Percentiles rank a stretch among this genome's conserved stretches.
Conservation (phyloP, 2,888 invertebrate genomes). For the Cataglyphis cursor region DNA sequence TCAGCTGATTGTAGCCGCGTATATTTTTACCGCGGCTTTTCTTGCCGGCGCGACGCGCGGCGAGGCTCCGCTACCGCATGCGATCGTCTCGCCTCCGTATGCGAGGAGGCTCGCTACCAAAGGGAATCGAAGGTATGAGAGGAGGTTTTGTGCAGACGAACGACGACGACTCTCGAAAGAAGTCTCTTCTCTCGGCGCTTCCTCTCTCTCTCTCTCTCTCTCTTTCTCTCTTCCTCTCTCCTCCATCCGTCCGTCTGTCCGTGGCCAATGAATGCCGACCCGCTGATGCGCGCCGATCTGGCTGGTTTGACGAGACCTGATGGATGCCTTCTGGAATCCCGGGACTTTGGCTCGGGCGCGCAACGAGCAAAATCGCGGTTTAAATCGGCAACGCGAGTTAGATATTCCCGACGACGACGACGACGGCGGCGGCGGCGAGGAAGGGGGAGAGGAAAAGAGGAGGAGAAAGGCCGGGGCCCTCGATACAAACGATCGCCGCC, state of each 20-base stretch:
- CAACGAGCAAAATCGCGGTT: slow-evolving; percentile 85
- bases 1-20: slow-evolving; percentile 80
- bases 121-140: slow-evolving; percentile 61
- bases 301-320: slow-evolving; percentile 87
- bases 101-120: slow-evolving; percentile 52
- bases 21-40: slow-evolving; percentile 79
- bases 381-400: slow-evolving; percentile 82
- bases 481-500: slow-evolving; percentile 82
- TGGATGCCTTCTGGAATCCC: slow-evolving; percentile 85
- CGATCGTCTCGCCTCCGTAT: slow-evolving; percentile 58
- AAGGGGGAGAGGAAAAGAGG: slow-evolving; percentile 9
- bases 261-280: slow-evolving; percentile 85
- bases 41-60: slow-evolving; percentile 70
- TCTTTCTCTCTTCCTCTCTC: slow-evolving; percentile 59
- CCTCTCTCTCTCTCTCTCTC: slow-evolving; percentile 51
- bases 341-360: slow-evolving; percentile 80
- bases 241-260: slow-evolving; percentile 60
- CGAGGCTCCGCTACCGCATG: slow-evolving; percentile 66
- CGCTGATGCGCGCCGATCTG: slow-evolving; percentile 83
- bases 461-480: slow-evolving; percentile 30
- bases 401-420: slow-evolving; percentile 68
- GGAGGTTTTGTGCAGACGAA: slow-evolving; percentile 67
- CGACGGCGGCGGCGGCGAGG: slow-evolving; percentile 19
- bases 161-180: slow-evolving; percentile 58
- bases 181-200: slow-evolving; percentile 59